phyloP scores from a whole-genome alignment of 2,113 vertebrate species.

The Neogobius melanostomus region DNA sequence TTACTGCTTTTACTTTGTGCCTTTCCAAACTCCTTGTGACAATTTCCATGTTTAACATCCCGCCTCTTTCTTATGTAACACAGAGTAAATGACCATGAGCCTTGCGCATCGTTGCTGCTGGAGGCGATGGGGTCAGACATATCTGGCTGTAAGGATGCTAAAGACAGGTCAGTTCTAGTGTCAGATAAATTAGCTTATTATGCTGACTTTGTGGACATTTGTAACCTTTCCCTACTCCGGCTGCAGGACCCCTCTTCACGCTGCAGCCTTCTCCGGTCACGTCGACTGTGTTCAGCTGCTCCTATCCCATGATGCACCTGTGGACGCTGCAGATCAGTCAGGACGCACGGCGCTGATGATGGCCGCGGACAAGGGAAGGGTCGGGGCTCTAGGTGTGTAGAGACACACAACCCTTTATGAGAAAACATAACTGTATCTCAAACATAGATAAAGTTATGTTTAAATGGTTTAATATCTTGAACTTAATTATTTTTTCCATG shows the following conservation, averaged over 20 bases:
- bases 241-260: constrained; percentile 88
- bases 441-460: not conserved
- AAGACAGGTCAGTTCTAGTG: constrained; percentile 81
- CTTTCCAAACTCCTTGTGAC: not conserved
- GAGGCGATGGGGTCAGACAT: constrained; percentile 90
- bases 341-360: constrained; percentile 88
- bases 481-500: not conserved
- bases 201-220: no score
- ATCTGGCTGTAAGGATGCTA: constrained; percentile 85
- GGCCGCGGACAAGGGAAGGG: constrained; percentile 84
- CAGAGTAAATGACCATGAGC: constrained; percentile 92
- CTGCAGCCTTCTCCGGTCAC: constrained; percentile 88
- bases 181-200: not conserved
- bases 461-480: not conserved
- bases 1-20: no score
- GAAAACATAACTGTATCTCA: not conserved
- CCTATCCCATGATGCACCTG: constrained; percentile 84
- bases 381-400: constrained; percentile 80
- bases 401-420: no score
- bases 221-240: not conserved
- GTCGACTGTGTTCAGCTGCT: constrained; percentile 91
- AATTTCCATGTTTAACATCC: not conserved
- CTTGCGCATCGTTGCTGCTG: constrained; percentile 88
- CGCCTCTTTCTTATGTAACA: not conserved
- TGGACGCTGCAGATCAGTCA: constrained; percentile 79